These are phyloP conservation scores for Cepaea hortensis DNA, from an alignment of 2,888 invertebrate genomes.

Conservation along the genomic window DNA sequence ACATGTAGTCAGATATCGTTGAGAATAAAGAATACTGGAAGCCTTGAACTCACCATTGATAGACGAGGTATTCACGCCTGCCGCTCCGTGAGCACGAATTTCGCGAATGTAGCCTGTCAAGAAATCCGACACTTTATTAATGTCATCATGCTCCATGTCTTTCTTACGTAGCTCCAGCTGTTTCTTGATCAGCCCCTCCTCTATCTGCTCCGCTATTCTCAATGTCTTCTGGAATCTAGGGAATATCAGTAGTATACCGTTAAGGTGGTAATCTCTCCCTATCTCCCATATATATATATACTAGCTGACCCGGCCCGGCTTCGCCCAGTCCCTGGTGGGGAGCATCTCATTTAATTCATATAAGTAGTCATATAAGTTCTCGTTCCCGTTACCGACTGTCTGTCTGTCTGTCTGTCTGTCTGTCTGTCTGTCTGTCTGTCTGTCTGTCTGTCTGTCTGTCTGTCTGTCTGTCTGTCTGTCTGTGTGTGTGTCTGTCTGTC, in stretches of 20 bases:
- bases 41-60: conserved; percentile 23
- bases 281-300: no score
- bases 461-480: no score
- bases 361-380: no score
- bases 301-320: no score
- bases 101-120: conserved; percentile 19
- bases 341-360: no score
- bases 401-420: neutral
- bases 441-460: no score
- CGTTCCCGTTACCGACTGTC: no score
- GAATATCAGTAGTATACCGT: no score
- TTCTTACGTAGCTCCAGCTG: conserved; percentile 27
- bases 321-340: no score
- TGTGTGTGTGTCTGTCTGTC: no score
- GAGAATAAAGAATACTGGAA: neutral
- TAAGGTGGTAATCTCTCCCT: no score
- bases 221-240: conserved; percentile 16
- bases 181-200: conserved; percentile 6
- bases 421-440: no score
- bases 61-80: neutral
- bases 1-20: neutral
- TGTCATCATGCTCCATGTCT: neutral
- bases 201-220: neutral
- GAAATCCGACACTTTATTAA: neutral
- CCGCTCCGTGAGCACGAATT: neutral